phyloP scores from a whole-genome alignment of 2,888 invertebrate species.

The Eustalomyia histrio region DNA sequence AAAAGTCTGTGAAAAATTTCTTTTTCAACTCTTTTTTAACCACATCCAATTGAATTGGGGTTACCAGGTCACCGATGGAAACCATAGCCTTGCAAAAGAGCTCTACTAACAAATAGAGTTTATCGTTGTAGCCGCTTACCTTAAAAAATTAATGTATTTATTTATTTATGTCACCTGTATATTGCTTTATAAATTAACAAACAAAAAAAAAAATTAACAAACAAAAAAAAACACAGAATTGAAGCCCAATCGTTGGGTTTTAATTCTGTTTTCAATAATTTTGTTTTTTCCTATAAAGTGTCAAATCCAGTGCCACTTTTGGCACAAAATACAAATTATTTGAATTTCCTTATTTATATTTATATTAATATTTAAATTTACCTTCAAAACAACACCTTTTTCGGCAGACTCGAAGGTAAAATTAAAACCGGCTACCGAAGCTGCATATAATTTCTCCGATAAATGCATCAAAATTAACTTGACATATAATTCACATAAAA shows the following conservation, averaged over 20 bases:
- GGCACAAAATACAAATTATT: no score
- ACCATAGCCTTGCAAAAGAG: slow-evolving; percentile 85
- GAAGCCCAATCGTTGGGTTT: no score
- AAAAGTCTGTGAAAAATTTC: slow-evolving; percentile 86
- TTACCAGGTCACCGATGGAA: slow-evolving; percentile 81
- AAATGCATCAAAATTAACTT: slow-evolving; percentile 81
- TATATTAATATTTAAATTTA: slow-evolving; percentile 34
- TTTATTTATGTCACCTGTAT: no score
- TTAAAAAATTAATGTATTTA: slow-evolving; percentile 20
- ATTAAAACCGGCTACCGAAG: slow-evolving; percentile 81
- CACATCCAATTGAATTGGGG: slow-evolving; percentile 84
- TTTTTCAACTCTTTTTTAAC: slow-evolving; percentile 81
- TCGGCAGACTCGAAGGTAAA: slow-evolving; percentile 83
- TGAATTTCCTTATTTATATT: no score
- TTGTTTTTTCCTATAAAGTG: no score
- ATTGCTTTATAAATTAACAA: no score
- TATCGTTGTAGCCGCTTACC: slow-evolving; percentile 77
- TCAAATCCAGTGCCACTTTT: no score
- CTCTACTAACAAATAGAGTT: slow-evolving; percentile 84
- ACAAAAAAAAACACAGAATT: no score
- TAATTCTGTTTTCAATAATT: no score
- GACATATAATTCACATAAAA: slow-evolving; percentile 82
- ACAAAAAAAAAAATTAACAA: no score
- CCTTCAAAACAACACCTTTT: slow-evolving; percentile 81
- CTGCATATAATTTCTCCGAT: slow-evolving; percentile 77